Evolutionary conservation across 2,888 invertebrate genomes (phyloP).

Genomic region (Scaptomyza flava): DNA sequence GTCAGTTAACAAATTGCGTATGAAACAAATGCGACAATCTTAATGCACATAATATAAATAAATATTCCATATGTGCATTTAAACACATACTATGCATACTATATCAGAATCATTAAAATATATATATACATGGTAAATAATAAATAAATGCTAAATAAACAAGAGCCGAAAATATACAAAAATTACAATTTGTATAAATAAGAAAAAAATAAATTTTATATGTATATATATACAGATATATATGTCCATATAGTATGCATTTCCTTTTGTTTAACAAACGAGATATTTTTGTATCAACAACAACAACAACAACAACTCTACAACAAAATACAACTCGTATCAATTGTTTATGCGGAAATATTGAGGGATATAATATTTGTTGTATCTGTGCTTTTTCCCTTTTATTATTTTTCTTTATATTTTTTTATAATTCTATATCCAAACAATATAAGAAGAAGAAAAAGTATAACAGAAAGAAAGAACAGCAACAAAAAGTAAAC

Average conservation of each 20-base stretch:
- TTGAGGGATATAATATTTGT: conserved; percentile 59
- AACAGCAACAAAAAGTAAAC: conserved; percentile 57
- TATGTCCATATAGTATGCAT: conserved; percentile 33
- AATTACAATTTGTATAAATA: conserved; percentile 21
- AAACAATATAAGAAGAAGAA: conserved; percentile 18
- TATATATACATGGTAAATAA: not conserved
- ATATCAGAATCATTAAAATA: conserved; percentile 18
- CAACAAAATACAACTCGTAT: conserved; percentile 47
- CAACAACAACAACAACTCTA: conserved; percentile 33
- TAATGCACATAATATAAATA: not conserved
- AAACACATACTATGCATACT: not conserved
- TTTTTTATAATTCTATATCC: conserved; percentile 17
- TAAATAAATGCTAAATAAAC: conserved; percentile 18
- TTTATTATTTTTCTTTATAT: conserved; percentile 23
- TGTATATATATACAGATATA: not conserved
- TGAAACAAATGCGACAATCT: conserved; percentile 56
- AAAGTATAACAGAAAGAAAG: conserved; percentile 26
- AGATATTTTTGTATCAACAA: conserved; percentile 46
- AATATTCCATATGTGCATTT: conserved; percentile 1
- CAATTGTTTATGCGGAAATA: conserved; percentile 78
- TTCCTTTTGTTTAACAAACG: conserved; percentile 50
- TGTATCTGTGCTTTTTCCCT: conserved; percentile 37
- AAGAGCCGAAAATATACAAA: conserved; percentile 21
- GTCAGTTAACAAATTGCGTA: conserved; percentile 56
- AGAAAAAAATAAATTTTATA: not conserved